phyloP scores from a whole-genome alignment of 2,888 invertebrate genomes.

The Chalcosyrphus nemorum region DNA sequence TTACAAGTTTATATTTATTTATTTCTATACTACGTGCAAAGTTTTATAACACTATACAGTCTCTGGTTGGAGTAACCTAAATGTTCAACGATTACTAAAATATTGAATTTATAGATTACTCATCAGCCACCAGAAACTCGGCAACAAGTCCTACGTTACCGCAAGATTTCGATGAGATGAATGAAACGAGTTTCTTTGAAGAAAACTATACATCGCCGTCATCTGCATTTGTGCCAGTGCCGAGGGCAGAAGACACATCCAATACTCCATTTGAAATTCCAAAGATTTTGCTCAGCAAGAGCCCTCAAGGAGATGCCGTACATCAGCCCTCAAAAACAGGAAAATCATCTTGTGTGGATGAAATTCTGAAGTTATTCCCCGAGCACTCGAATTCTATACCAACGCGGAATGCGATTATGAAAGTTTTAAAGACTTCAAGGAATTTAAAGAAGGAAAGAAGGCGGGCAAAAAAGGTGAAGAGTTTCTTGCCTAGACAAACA shows the following conservation, averaged over 20 bases:
- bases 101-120: slow-evolving; percentile 29
- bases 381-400: slow-evolving; percentile 34
- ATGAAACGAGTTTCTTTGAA: neutral
- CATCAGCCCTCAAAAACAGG: neutral
- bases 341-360: slow-evolving; percentile 30
- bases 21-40: too few species aligned
- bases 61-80: too few species aligned
- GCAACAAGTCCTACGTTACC: slow-evolving; percentile 44
- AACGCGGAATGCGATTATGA: slow-evolving; percentile 39
- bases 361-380: slow-evolving; percentile 67
- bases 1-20: too few species aligned
- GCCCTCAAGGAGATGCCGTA: neutral
- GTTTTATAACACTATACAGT: too few species aligned
- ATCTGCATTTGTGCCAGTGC: neutral
- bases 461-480: neutral
- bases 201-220: neutral
- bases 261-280: slow-evolving; percentile 11
- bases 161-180: neutral
- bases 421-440: slow-evolving; percentile 3
- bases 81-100: too few species aligned
- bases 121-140: slow-evolving; percentile 1
- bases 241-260: neutral
- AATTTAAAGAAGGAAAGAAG: neutral
- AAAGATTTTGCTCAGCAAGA: slow-evolving; percentile 40
- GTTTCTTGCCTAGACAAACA: neutral